These are phyloP conservation scores for Drosophila ercepeae DNA, from an alignment of 1,140 invertebrate species.

Conservation along the genomic window DNA sequence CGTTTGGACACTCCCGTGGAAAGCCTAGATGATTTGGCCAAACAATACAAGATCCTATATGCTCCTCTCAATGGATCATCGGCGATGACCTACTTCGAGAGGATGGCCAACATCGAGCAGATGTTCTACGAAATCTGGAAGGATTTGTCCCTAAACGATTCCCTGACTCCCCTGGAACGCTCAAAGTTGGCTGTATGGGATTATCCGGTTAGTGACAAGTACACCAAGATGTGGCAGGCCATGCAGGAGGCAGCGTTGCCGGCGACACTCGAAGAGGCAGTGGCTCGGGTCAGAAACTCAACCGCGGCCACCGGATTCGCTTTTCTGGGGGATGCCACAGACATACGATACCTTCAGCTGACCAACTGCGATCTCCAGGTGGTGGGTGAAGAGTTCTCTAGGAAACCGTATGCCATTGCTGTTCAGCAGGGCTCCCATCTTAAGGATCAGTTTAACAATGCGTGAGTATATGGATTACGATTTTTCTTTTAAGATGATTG, in stretches of 20 bases:
- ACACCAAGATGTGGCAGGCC: slow-evolving; percentile 99
- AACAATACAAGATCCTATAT: slow-evolving; percentile 98
- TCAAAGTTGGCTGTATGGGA: slow-evolving; percentile 99
- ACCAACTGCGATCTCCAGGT: slow-evolving; percentile 96
- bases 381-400: slow-evolving; percentile 97
- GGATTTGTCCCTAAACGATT: slow-evolving; percentile 98
- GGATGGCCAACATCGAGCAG: slow-evolving; percentile 98
- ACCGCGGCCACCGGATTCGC: slow-evolving; percentile 93
- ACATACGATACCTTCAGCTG: slow-evolving; percentile 93
- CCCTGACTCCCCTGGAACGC: slow-evolving; percentile 93
- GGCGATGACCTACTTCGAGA: slow-evolving; percentile 96
- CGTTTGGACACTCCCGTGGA: slow-evolving; percentile 96
- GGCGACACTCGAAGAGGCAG: slow-evolving; percentile 89
- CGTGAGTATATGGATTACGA: slow-evolving; percentile 85
- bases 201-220: slow-evolving; percentile 99
- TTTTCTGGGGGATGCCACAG: slow-evolving; percentile 96
- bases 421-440: slow-evolving; percentile 97
- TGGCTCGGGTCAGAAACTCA: slow-evolving; percentile 90
- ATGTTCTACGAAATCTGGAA: slow-evolving; percentile 99
- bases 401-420: slow-evolving; percentile 98
- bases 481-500: neutral
- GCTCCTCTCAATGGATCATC: slow-evolving; percentile 91
- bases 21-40: slow-evolving; percentile 95
- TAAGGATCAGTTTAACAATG: slow-evolving; percentile 95
- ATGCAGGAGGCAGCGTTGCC: slow-evolving; percentile 96